Conservation (phyloP, 2,113 vertebrate genomes). For the Phasianus colchicus region DNA sequence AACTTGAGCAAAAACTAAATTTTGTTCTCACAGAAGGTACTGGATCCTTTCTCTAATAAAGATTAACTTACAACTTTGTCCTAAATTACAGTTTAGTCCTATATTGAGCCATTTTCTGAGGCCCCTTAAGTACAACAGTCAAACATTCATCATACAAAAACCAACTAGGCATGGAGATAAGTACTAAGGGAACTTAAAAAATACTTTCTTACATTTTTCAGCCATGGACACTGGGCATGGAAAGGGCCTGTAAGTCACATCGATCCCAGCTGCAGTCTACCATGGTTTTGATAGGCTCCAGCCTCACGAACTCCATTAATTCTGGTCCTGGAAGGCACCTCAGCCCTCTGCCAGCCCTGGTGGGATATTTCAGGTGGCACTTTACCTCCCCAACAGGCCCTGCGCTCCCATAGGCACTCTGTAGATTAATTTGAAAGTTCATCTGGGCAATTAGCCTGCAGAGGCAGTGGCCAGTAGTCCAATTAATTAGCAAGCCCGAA, state of each 20-base stretch:
- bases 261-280: neutral
- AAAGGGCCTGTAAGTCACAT: neutral
- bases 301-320: neutral
- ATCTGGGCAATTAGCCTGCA: constrained; percentile 15
- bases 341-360: neutral
- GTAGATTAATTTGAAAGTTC: neutral
- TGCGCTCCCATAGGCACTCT: neutral
- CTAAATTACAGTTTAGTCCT: no score
- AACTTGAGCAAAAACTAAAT: no score
- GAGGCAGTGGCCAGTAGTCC: neutral
- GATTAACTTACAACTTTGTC: no score
- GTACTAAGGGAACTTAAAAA: neutral
- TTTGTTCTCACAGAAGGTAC: no score
- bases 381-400: neutral
- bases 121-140: neutral
- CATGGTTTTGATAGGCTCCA: neutral
- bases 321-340: neutral
- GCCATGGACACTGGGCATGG: neutral
- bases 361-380: neutral
- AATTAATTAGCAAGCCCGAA: constrained; percentile 18
- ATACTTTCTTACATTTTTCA: neutral
- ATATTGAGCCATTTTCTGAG: neutral
- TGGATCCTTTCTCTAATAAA: no score
- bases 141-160: neutral
- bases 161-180: neutral